Base-by-base conservation (phyloP, 2,888 invertebrate genomes). In the Himalopsyche kuldschensis region DNA sequence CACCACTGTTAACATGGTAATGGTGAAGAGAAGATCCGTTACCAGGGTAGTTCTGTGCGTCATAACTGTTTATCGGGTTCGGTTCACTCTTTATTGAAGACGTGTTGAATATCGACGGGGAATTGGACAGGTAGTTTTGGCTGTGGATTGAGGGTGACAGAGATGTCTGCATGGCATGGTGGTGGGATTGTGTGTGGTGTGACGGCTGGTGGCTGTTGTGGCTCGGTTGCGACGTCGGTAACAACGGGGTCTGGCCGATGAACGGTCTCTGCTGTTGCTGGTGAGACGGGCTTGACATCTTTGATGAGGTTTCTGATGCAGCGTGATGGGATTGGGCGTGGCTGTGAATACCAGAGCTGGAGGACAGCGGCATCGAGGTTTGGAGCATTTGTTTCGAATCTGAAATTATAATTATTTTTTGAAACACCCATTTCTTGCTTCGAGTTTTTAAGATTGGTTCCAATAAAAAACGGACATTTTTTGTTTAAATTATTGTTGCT, bases 221-320 rank as follows among this genome's bases (percentile, higher is more conserved):
- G 76, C 85, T 86, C 81, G 84, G 86, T 86, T 87, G 87, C 84
- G 87, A 88, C 80, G 90, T 89, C 69, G 93, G 91, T 86, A 94
- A 88, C 17, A 94, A 89, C 5, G 93, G 92, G 30, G 93, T 93
- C 87, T 93, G 93, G 1, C 93, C 93, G 63, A 93, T 89, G 88
- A 92, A 93, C 0, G 91, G 91, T 20, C 91, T 88, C 46, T 90
- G 86, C 20, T 75, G 82, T 5, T 69, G n/a, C n/a, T n/a, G 89
- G 4, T 88, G 85, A 24, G 86, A 76, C 1, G 81, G 69, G 31
- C 86, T 46, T 1, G 83, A 82, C 76, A 83, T 80, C 78, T 85
- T 86, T 20, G 81, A 82, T 47, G 84, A 82, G 24, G 85, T 46
- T 35, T 85, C 86, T n/a, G 85, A 55, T 1, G 81, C 75, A 30